Conservation (phyloP, 2,797 vertebrate genomes). For the Pteropus rufus region DNA sequence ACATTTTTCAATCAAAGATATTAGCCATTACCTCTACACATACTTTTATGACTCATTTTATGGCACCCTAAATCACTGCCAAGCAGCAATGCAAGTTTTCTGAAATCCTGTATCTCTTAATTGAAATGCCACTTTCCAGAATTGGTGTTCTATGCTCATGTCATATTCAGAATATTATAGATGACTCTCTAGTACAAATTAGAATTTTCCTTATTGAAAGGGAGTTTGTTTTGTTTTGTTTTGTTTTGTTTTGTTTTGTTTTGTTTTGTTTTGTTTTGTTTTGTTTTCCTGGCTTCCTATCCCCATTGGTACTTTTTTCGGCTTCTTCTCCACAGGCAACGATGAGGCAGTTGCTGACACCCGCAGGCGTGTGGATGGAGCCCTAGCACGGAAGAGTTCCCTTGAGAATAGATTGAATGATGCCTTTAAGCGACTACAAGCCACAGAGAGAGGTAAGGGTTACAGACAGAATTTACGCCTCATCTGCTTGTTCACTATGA, state of each 20-base stretch:
- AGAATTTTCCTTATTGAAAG: neutral
- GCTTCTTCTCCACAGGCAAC: constrained; percentile 79
- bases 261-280: too few relatives aligned
- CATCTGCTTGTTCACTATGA: neutral
- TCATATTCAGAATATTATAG: neutral
- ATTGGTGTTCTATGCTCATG: neutral
- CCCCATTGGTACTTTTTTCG: neutral
- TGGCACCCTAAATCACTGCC: neutral
- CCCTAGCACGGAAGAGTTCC: constrained; percentile 83
- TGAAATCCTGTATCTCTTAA: neutral
- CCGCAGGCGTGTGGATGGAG: constrained; percentile 86
- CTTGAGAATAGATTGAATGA: constrained; percentile 84
- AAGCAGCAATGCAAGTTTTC: neutral
- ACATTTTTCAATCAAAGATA: neutral
- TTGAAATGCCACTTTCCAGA: neutral
- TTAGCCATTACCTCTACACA: neutral
- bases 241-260: neutral
- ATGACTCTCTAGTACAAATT: neutral
- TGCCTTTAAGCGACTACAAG: constrained; percentile 82
- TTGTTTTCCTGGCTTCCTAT: neutral
- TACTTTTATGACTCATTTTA: neutral
- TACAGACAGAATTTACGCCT: neutral
- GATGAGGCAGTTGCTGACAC: constrained; percentile 83
- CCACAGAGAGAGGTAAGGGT: constrained; percentile 87
- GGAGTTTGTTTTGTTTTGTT: neutral